These are phyloP conservation scores for Sardina pilchardus DNA, from an alignment of 2,113 vertebrate species.

Conservation along the genomic window DNA sequence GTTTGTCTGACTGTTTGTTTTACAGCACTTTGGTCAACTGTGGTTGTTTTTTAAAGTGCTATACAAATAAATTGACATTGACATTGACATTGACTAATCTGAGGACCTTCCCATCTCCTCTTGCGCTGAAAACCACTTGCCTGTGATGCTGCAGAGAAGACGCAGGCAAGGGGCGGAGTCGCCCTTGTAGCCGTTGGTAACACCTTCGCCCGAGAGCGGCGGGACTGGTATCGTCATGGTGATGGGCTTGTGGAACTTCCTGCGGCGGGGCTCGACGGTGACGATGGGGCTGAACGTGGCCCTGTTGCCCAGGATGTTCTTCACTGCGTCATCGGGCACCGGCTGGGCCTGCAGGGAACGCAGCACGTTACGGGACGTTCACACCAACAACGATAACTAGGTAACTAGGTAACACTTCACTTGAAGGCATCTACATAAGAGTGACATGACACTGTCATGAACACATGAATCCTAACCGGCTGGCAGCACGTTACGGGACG, in stretches of 20 bases:
- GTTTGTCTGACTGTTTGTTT: too few species aligned
- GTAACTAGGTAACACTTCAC: too few species aligned
- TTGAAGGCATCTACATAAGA: too few species aligned
- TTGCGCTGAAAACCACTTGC: conserved; percentile 60
- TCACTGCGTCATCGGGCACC: conserved; percentile 90
- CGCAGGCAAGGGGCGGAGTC: conserved; percentile 89
- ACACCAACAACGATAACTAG: too few species aligned
- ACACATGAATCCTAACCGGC: too few species aligned
- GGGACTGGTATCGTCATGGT: conserved; percentile 98
- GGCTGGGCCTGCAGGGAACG: conserved; percentile 83
- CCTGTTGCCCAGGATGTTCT: conserved; percentile 93
- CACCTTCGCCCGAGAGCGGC: conserved; percentile 87
- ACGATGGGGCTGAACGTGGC: conserved; percentile 98
- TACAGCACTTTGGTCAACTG: too few species aligned
- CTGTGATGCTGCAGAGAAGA: conserved; percentile 97
- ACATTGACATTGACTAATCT: too few species aligned
- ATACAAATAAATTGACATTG: too few species aligned
- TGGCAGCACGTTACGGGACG: neutral
- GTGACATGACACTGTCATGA: too few species aligned
- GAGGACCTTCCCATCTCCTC: neutral
- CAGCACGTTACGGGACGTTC: neutral
- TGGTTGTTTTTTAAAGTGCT: too few species aligned
- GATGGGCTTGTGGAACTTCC: conserved; percentile 99
- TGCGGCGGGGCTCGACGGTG: conserved; percentile 94
- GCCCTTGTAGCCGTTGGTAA: conserved; percentile 85